A percentile compares a stretch with the other conserved stretches of the same genome.
Conservation (phyloP, 2,888 invertebrate genomes). For the Tipula lateralis region DNA sequence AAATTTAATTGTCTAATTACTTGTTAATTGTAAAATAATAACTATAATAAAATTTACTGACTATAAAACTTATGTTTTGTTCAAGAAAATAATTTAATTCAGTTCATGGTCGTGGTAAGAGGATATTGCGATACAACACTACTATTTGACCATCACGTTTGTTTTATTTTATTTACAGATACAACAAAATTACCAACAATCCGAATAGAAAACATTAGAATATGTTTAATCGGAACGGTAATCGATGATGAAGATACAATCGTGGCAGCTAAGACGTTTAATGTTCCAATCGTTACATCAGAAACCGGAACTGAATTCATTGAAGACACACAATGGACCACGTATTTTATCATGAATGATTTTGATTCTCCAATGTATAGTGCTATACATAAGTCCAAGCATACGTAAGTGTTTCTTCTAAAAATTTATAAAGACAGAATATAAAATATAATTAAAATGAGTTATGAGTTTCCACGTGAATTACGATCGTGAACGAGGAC, state of each 20-base stretch:
- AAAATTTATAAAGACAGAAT: constrained; percentile 30
- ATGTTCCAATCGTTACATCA: constrained; percentile 59
- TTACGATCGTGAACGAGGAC: constrained; percentile 27
- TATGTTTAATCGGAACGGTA: constrained; percentile 60
- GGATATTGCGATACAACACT: not conserved
- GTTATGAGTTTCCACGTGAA: constrained; percentile 12
- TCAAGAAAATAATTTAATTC: not conserved
- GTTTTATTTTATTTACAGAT: constrained; percentile 34
- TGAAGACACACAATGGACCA: constrained; percentile 56
- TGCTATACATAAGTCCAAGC: constrained; percentile 56
- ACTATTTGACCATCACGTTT: constrained; percentile 14
- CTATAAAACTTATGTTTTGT: not conserved
- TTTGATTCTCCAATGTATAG: constrained; percentile 66
- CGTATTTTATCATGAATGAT: constrained; percentile 64
- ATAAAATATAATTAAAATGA: not conserved
- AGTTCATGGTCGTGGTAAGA: not conserved
- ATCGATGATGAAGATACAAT: constrained; percentile 53
- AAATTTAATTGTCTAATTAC: not conserved
- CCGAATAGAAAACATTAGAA: constrained; percentile 51
- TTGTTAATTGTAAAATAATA: constrained; percentile 3
- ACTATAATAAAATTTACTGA: constrained; percentile 11
- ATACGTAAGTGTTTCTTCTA: constrained; percentile 51
- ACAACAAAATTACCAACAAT: constrained; percentile 47
- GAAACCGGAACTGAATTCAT: constrained; percentile 58
- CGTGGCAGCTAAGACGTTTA: constrained; percentile 58